These are phyloP conservation scores for Reticulitermes speratus DNA, from an alignment of 1,140 invertebrate genomes.

Conservation along the genomic window DNA sequence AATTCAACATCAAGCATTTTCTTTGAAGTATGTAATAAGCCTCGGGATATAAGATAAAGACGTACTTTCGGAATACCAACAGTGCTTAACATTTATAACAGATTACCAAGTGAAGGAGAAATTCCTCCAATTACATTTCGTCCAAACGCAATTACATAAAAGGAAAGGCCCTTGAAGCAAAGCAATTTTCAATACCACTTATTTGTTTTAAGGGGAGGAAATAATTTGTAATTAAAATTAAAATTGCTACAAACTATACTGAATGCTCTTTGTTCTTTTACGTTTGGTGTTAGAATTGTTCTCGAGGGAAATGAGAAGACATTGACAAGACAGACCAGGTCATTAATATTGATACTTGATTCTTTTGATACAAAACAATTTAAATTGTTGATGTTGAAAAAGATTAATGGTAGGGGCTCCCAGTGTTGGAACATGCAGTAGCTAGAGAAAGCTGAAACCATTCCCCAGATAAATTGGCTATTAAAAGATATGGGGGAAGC, in stretches of 20 bases:
- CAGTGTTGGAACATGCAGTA: background rate
- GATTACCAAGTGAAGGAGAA: background rate
- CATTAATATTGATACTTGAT: constrained; percentile 9
- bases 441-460: background rate
- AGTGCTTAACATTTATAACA: background rate
- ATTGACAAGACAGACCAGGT: background rate
- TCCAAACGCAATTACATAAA: background rate
- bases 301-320: too few relatives aligned
- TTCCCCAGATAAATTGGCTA: constrained; percentile 15
- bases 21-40: constrained; percentile 1
- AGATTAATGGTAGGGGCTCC: background rate
- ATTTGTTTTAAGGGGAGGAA: background rate
- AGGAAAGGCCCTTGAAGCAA: background rate
- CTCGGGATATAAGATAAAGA: background rate
- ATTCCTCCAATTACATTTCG: background rate
- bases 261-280: background rate
- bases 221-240: constrained; percentile 12
- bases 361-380: background rate
- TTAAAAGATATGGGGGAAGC: background rate
- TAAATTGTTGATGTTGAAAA: constrained; percentile 3
- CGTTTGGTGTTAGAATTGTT: background rate
- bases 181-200: background rate
- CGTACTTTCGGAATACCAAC: background rate
- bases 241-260: background rate
- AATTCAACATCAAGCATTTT: background rate